phyloP scores from a whole-genome alignment of 2,888 invertebrate species.

The Elegia similella region DNA sequence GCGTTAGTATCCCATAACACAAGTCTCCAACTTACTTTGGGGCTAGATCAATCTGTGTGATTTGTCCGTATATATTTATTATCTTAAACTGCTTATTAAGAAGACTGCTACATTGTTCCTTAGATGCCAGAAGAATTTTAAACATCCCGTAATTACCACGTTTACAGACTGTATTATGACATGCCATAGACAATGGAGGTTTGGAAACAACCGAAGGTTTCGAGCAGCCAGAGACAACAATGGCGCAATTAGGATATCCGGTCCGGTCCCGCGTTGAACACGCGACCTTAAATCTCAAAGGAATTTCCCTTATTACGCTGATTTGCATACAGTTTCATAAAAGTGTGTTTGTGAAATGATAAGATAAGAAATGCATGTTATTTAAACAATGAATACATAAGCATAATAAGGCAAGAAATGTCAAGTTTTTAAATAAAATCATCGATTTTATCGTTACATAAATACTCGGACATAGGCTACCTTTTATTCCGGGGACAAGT shows the following conservation, averaged over 20 bases:
- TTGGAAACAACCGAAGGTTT: slow-evolving; percentile 6
- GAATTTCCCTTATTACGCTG: background rate
- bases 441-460: too few species aligned
- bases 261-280: slow-evolving; percentile 1
- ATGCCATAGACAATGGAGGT: slow-evolving; percentile 13
- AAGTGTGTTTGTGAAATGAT: background rate
- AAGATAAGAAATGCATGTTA: background rate
- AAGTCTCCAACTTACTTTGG: too few species aligned
- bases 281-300: background rate
- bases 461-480: too few species aligned
- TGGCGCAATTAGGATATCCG: slow-evolving; percentile 16
- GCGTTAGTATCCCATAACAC: too few species aligned
- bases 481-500: too few species aligned
- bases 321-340: background rate
- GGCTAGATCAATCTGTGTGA: too few species aligned
- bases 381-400: background rate
- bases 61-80: too few species aligned
- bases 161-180: slow-evolving; percentile 4
- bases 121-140: background rate
- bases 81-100: too few species aligned
- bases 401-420: too few species aligned
- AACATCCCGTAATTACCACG: background rate
- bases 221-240: slow-evolving; percentile 5
- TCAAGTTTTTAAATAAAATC: too few species aligned
- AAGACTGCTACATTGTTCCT: background rate